Base-by-base conservation (phyloP, 2,797 vertebrate species). In the Macroramphosus scolopax region DNA sequence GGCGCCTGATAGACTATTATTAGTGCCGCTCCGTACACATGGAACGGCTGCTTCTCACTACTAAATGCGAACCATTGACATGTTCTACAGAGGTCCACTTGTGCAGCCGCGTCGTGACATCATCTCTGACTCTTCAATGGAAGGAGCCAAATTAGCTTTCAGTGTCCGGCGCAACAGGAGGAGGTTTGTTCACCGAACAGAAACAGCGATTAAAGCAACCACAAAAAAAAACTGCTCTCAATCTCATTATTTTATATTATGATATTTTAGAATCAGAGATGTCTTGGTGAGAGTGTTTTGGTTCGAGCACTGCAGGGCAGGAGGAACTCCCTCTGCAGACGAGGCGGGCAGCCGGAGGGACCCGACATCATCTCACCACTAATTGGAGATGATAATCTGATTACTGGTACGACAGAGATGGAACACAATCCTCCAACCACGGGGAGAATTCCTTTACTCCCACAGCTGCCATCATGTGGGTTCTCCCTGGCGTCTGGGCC, bases 321-420 rank as follows among this genome's bases (percentile, higher is more conserved):
- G n/a, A n/a, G n/a, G n/a, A n/a, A n/a, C n/a, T n/a, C n/a, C n/a
- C n/a, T 58, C 53, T 17, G 5, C 49, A 47, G 18, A 11, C 24
- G 1, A 22, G 28, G 11, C 29, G 34, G 47, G 29, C 24, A 15
- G 42, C 14, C n/a, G 45, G 15, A n/a, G n/a, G 51, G 49, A 33
- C 31, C 17, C 70, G 33, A 57, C 57, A 63, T 55, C 72, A 73
- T 82, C 74, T 52, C 41, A 49, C 41, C 42, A 18, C 55, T 63
- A 32, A n/a, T 34, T 20, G 39, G 37, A 68, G 36, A 72, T 57
- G 28, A 69, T 77, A 71, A 80, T 78, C 63, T 76, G 68, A 82
- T 83, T 81, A 63, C 13, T 48, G 37, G 45, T 20, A 35, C 70
- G 62, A 70, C 17, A 37, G 41, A 17, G 47, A 30, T 17, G 43